Conservation (phyloP, 2,113 vertebrate species). For the Hystrix cristata region DNA sequence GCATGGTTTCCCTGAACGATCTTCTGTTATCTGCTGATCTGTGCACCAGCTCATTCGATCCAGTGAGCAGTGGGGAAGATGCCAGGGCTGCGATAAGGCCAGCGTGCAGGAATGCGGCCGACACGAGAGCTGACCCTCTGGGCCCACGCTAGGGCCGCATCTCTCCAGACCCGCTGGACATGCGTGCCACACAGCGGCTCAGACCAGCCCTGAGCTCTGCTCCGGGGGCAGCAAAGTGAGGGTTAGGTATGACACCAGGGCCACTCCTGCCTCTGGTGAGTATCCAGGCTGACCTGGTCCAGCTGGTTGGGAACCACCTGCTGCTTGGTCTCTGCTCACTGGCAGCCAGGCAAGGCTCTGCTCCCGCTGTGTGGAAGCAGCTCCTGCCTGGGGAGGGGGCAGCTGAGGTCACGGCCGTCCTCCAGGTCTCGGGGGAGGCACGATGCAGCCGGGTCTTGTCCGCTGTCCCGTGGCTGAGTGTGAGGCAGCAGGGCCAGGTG, state of each 20-base stretch:
- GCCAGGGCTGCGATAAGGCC: neutral
- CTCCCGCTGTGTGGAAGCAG: neutral
- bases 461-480: neutral
- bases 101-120: neutral
- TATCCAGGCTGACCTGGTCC: neutral
- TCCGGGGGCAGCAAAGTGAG: neutral
- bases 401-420: neutral
- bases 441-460: neutral
- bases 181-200: neutral
- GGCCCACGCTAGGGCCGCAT: neutral
- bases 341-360: no score
- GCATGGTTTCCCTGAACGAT: neutral
- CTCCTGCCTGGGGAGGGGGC: accelerated
- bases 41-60: neutral
- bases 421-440: neutral
- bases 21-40: neutral
- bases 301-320: neutral
- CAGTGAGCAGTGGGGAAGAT: neutral
- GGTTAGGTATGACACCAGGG: neutral
- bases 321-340: no score
- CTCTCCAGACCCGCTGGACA: neutral
- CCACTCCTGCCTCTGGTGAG: accelerated
- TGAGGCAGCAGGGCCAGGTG: no score
- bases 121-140: constrained; percentile 55
- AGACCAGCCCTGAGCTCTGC: neutral